Evolutionary conservation across 2,797 vertebrate species (phyloP).

Genomic region (Meriones psammophilus): DNA sequence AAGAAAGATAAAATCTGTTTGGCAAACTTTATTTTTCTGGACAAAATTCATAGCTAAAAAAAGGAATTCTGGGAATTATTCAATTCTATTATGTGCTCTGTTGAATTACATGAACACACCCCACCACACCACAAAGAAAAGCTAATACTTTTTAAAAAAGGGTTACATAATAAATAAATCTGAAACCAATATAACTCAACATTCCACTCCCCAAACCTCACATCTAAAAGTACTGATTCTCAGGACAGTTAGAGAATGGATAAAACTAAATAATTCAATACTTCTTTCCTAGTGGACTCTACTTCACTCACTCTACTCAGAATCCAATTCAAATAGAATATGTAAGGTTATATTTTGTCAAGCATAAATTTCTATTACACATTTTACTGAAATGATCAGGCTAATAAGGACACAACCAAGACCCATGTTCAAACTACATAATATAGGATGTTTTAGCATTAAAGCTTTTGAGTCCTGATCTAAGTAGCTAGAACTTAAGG

Average conservation of each 20-base stretch:
- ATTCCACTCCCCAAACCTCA: not conserved
- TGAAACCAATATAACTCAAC: conserved; percentile 63
- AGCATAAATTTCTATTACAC: conserved; percentile 70
- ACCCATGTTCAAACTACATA: conserved; percentile 53
- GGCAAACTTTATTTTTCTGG: not conserved
- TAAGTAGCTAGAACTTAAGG: conserved; percentile 73
- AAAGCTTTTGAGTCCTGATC: conserved; percentile 64
- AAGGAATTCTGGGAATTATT: conserved; percentile 28
- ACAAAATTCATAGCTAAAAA: conserved; percentile 63
- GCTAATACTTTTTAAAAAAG: conserved; percentile 47
- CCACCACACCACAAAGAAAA: conserved; percentile 16
- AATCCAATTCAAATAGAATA: conserved; percentile 62
- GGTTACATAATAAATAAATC: conserved; percentile 66
- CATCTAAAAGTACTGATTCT: conserved; percentile 2
- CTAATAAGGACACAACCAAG: conserved; percentile 59
- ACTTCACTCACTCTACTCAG: conserved; percentile 69
- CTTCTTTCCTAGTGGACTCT: conserved; percentile 37
- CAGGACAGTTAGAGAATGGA: conserved; percentile 31
- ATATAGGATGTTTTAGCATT: conserved; percentile 10
- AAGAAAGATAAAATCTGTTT: not conserved
- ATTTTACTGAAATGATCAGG: conserved; percentile 54
- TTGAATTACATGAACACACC: conserved; percentile 49
- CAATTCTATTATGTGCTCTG: conserved; percentile 39
- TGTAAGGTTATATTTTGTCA: conserved; percentile 56
- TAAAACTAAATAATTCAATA: conserved; percentile 72